These are phyloP conservation scores for Noctua pronuba DNA, from an alignment of 2,888 invertebrate genomes.

Conservation along the genomic window DNA sequence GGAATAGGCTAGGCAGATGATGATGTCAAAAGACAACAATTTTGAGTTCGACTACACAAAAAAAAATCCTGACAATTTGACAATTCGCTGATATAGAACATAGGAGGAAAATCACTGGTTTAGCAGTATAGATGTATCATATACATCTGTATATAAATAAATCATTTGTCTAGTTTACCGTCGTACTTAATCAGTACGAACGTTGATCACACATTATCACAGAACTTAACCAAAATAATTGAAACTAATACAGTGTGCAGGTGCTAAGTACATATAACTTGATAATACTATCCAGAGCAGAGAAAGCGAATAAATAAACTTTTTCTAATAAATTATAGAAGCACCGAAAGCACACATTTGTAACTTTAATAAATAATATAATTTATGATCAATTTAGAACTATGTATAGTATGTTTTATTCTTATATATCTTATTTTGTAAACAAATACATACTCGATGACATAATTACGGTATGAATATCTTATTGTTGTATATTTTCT, in stretches of 20 bases:
- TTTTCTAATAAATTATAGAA: slow-evolving; percentile 39
- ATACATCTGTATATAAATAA: slow-evolving; percentile 48
- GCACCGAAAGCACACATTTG: slow-evolving; percentile 23
- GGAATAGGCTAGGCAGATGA: too few relatives aligned
- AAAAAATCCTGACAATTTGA: too few relatives aligned
- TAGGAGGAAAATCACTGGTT: slow-evolving; percentile 5
- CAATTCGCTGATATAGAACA: slow-evolving; percentile 4
- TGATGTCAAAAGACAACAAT: not conserved
- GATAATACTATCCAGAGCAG: slow-evolving; percentile 53
- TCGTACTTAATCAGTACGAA: slow-evolving; percentile 45
- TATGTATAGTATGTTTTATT: slow-evolving; percentile 3
- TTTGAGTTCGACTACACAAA: not conserved
- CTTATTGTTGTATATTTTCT: not conserved
- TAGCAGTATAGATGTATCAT: slow-evolving; percentile 41
- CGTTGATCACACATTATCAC: slow-evolving; percentile 66
- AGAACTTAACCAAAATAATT: slow-evolving; percentile 57
- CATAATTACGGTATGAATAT: not conserved
- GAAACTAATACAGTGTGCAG: slow-evolving; percentile 40
- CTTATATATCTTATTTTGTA: slow-evolving; percentile 17
- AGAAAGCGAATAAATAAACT: slow-evolving; percentile 7
- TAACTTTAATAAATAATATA: slow-evolving; percentile 11
- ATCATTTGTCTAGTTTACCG: slow-evolving; percentile 45
- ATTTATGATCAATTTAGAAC: slow-evolving; percentile 18
- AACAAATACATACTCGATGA: slow-evolving; percentile 8
- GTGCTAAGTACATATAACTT: slow-evolving; percentile 50